These are phyloP conservation scores for Hartigia nigra DNA, from an alignment of 2,888 invertebrate species.

Conservation along the genomic window DNA sequence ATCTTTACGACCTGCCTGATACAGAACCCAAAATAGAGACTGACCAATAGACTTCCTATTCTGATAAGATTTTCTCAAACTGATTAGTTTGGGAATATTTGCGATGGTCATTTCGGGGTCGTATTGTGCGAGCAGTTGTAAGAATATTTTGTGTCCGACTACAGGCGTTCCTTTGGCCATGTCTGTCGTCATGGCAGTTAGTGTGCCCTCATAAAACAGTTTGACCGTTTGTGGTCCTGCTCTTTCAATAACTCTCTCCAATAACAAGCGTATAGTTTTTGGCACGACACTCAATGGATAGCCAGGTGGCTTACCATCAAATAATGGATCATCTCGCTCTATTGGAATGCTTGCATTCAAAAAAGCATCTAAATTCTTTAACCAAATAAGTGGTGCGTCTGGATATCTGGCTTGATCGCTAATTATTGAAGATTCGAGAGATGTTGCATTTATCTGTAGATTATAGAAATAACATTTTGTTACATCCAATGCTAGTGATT, in stretches of 20 bases:
- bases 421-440: too few relatives aligned
- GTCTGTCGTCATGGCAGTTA: slow-evolving; percentile 78
- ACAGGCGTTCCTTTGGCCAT: slow-evolving; percentile 76
- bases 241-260: slow-evolving; percentile 70
- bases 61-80: slow-evolving; percentile 79
- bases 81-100: slow-evolving; percentile 73
- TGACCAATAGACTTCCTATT: slow-evolving; percentile 80
- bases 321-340: slow-evolving; percentile 74
- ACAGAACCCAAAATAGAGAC: slow-evolving; percentile 81
- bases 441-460: slow-evolving; percentile 3
- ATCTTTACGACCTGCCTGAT: slow-evolving; percentile 76
- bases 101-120: slow-evolving; percentile 74
- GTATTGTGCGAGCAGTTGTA: slow-evolving; percentile 76
- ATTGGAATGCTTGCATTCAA: slow-evolving; percentile 73
- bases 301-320: slow-evolving; percentile 68
- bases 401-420: slow-evolving; percentile 72
- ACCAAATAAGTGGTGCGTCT: slow-evolving; percentile 77
- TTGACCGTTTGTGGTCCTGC: slow-evolving; percentile 74
- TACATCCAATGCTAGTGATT: slow-evolving; percentile 4
- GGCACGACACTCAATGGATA: slow-evolving; percentile 72
- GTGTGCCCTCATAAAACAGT: slow-evolving; percentile 77
- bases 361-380: slow-evolving; percentile 76
- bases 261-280: slow-evolving; percentile 62
- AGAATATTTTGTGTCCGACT: slow-evolving; percentile 77
- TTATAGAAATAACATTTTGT: slow-evolving; percentile 1